A percentile compares a stretch with the other conserved stretches of the same genome.
Conservation (phyloP, 2,797 vertebrate species). For the Anolis apletophallus region DNA sequence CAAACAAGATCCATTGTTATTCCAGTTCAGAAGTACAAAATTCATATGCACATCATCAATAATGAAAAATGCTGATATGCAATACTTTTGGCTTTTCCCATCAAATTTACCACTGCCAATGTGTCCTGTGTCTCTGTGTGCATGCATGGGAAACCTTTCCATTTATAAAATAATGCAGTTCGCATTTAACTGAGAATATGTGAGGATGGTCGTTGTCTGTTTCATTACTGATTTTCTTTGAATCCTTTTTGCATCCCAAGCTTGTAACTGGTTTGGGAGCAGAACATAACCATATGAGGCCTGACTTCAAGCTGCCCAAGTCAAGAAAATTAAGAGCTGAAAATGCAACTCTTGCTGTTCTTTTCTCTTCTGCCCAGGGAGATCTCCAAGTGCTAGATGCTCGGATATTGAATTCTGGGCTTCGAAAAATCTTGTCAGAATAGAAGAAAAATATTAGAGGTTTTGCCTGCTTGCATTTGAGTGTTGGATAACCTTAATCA, state of each 20-base stretch:
- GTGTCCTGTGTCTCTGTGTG: not conserved
- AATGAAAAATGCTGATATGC: not conserved
- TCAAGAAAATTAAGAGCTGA: not conserved
- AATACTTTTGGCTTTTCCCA: not conserved
- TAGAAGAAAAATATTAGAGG: not conserved
- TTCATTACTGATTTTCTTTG: not conserved
- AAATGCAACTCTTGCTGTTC: not conserved
- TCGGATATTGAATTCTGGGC: not conserved
- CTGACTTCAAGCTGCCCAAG: not conserved
- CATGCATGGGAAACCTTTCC: not conserved
- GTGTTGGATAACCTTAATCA: not conserved
- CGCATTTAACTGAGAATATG: not conserved
- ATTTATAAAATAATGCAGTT: not conserved
- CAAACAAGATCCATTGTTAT: not conserved
- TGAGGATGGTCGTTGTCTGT: not conserved
- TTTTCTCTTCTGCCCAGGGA: not conserved
- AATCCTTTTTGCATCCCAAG: not conserved
- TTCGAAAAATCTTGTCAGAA: not conserved
- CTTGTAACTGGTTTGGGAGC: not conserved
- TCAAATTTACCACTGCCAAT: not conserved
- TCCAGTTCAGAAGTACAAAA: not conserved
- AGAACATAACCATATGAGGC: not conserved
- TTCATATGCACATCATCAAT: not conserved
- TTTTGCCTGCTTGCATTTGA: not conserved
- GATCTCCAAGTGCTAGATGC: not conserved